A percentile compares a stretch with the other conserved stretches of the same genome.
phyloP scores from a whole-genome alignment of 2,888 invertebrate species.

The Drosophila borborema region DNA sequence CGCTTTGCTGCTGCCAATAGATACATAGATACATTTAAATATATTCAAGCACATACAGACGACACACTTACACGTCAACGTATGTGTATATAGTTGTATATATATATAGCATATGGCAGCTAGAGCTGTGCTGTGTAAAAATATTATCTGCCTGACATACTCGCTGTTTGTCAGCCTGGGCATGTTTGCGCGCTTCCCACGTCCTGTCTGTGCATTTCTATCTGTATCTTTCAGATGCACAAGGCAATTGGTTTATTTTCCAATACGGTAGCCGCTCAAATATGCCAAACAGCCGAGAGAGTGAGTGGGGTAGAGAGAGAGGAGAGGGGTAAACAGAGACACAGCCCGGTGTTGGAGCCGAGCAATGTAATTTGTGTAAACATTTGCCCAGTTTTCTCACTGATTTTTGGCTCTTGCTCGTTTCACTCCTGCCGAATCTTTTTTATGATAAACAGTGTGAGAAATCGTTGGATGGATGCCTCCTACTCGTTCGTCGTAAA shows the following conservation, averaged over 20 bases:
- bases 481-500: slow-evolving; percentile 53
- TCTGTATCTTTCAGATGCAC: slow-evolving; percentile 68
- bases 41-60: slow-evolving; percentile 17
- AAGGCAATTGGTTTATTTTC: slow-evolving; percentile 79
- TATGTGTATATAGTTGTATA: slow-evolving; percentile 9
- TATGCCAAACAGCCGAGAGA: slow-evolving; percentile 36
- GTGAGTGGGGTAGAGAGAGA: too few relatives aligned
- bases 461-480: slow-evolving; percentile 49
- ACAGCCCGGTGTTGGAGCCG: not conserved
- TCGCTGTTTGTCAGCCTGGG: slow-evolving; percentile 46
- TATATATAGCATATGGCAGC: slow-evolving; percentile 15
- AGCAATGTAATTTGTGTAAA: slow-evolving; percentile 77
- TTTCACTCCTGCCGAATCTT: slow-evolving; percentile 25
- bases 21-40: slow-evolving; percentile 38
- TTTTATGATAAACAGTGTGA: slow-evolving; percentile 78
- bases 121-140: slow-evolving; percentile 50
- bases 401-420: slow-evolving; percentile 59
- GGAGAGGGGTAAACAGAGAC: not conserved
- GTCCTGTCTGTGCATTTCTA: slow-evolving; percentile 47
- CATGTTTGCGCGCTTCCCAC: slow-evolving; percentile 56
- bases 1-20: slow-evolving; percentile 45
- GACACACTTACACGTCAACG: slow-evolving; percentile 3
- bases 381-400: slow-evolving; percentile 76
- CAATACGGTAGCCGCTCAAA: slow-evolving; percentile 79
- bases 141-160: slow-evolving; percentile 66